Evolutionary conservation across 2,888 invertebrate species (phyloP).

Genomic region (Limnephilus marmoratus): DNA sequence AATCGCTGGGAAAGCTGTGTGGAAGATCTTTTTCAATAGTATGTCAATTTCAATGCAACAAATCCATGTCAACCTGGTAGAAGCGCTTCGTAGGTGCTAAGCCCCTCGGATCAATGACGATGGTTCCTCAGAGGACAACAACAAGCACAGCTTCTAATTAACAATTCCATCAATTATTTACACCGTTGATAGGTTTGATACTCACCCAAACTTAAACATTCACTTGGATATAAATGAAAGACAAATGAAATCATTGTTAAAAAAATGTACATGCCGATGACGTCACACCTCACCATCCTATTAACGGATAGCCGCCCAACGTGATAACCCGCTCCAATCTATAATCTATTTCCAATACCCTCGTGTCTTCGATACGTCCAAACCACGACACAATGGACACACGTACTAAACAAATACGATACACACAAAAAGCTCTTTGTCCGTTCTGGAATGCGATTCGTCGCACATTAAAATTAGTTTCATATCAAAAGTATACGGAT

Average conservation of each 20-base stretch:
- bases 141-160: too few relatives aligned
- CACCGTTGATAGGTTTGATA: neutral
- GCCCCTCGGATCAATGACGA: too few relatives aligned
- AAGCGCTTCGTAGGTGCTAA: too few relatives aligned
- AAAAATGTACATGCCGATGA: neutral
- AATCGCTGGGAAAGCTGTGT: too few relatives aligned
- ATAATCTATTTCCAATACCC: neutral
- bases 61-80: too few relatives aligned
- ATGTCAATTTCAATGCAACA: too few relatives aligned
- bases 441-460: constrained; percentile 15
- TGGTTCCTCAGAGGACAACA: too few relatives aligned
- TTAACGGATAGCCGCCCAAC: neutral
- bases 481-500: constrained; percentile 14
- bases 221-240: neutral
- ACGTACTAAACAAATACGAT: constrained; percentile 26
- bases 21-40: too few relatives aligned
- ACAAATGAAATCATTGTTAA: neutral
- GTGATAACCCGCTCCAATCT: neutral
- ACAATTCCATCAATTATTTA: too few relatives aligned
- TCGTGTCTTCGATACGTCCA: neutral
- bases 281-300: neutral
- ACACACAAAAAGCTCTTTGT: constrained; percentile 28
- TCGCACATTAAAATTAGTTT: constrained; percentile 40
- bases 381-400: neutral
- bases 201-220: neutral